Evolutionary conservation across 2,888 invertebrate genomes (phyloP).

Genomic region (Monoplex corrugatus): DNA sequence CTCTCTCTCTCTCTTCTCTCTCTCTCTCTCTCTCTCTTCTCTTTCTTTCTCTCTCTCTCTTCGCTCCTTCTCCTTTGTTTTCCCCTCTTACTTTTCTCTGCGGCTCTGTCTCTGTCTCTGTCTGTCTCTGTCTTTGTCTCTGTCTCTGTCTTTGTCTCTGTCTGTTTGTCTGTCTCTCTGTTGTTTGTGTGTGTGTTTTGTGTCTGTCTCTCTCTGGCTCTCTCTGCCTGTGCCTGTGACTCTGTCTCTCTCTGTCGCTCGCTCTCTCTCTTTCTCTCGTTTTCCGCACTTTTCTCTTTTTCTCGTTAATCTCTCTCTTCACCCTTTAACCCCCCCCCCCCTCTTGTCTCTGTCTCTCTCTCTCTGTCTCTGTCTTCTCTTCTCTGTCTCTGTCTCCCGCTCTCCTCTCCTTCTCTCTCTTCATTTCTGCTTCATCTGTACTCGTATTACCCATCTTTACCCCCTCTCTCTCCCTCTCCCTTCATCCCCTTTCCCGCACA

Average conservation of each 20-base stretch:
- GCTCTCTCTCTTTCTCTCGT: background rate
- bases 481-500: too few relatives aligned
- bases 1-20: background rate
- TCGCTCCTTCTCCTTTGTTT: background rate
- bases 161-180: conserved; percentile 26
- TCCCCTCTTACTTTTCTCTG: background rate
- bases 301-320: background rate
- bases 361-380: background rate
- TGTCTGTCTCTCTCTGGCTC: background rate
- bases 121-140: background rate
- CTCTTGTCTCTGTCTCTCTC: background rate
- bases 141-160: background rate
- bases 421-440: too few relatives aligned
- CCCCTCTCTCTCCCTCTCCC: too few relatives aligned
- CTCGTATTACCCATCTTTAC: too few relatives aligned
- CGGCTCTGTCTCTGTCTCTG: background rate
- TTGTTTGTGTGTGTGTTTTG: too few relatives aligned
- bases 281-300: background rate
- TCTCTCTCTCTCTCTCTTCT: background rate
- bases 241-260: conserved; percentile 33
- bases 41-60: background rate
- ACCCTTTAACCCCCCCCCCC: background rate
- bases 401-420: background rate
- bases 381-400: background rate
- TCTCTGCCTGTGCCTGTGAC: too few relatives aligned